These are phyloP conservation scores for Poecilia gillii DNA, from an alignment of 2,797 vertebrate species.

Conservation along the genomic window DNA sequence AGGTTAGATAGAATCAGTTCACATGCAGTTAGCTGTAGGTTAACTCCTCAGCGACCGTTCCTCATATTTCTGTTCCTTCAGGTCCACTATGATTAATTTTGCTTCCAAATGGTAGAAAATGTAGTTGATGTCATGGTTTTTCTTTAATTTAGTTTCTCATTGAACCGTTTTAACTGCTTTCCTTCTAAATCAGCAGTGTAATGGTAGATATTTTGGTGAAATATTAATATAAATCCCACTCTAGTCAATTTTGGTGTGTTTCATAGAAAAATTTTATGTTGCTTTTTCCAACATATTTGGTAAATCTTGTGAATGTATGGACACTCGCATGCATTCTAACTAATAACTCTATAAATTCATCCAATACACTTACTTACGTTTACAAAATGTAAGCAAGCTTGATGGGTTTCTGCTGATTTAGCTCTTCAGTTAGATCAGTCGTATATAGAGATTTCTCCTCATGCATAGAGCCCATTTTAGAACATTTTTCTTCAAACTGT, in stretches of 20 bases:
- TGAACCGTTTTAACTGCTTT: slow-evolving; percentile 54
- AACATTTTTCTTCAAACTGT: slow-evolving; percentile 1
- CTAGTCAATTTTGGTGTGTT: slow-evolving; percentile 31
- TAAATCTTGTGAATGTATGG: too few relatives aligned
- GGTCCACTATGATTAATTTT: slow-evolving; percentile 51
- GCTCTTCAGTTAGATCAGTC: background rate
- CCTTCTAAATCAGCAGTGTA: slow-evolving; percentile 38
- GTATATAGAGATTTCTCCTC: background rate
- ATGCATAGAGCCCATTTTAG: slow-evolving; percentile 4
- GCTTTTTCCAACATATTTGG: too few relatives aligned
- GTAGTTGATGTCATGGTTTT: slow-evolving; percentile 43
- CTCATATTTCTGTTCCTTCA: slow-evolving; percentile 1
- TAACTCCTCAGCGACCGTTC: slow-evolving; percentile 21
- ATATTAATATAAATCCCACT: slow-evolving; percentile 41
- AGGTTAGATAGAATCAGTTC: slow-evolving; percentile 50
- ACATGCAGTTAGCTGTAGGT: slow-evolving; percentile 47
- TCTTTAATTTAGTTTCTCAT: slow-evolving; percentile 41
- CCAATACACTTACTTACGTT: background rate
- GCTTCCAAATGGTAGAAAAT: slow-evolving; percentile 40
- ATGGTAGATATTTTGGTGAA: slow-evolving; percentile 28
- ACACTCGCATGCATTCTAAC: slow-evolving; percentile 5
- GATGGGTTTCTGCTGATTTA: slow-evolving; percentile 12
- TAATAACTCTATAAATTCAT: slow-evolving; percentile 21
- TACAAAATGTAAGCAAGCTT: slow-evolving; percentile 6
- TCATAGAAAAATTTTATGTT: too few relatives aligned